A percentile compares a stretch with the other conserved stretches of the same genome.
Evolutionary conservation across 2,113 vertebrate genomes (phyloP).

Genomic region (Rhineura floridana): DNA sequence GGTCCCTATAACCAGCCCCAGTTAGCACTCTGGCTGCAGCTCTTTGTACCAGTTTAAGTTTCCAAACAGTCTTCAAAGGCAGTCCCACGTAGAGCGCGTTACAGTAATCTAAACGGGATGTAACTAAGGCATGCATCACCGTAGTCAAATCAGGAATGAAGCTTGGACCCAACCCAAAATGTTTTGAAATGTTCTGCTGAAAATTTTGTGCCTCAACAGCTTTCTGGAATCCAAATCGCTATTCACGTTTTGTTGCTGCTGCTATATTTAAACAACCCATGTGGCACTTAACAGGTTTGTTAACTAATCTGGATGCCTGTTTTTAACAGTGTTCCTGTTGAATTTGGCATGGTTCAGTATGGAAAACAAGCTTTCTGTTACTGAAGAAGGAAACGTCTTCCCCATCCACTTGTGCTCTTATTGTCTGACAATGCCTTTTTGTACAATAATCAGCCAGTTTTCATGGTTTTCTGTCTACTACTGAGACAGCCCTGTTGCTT

Average conservation of each 20-base stretch:
- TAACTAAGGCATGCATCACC: too few relatives aligned
- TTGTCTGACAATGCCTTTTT: conserved; percentile 37
- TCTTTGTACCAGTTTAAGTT: too few relatives aligned
- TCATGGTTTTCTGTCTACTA: conserved; percentile 1
- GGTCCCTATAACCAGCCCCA: too few relatives aligned
- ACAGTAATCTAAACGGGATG: too few relatives aligned
- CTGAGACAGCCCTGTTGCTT: conserved; percentile 8
- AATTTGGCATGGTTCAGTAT: background rate
- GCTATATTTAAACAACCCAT: background rate
- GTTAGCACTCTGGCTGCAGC: too few relatives aligned
- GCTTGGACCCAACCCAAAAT: too few relatives aligned
- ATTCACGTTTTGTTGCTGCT: background rate
- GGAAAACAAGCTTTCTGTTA: background rate
- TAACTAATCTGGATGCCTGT: background rate
- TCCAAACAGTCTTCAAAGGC: too few relatives aligned
- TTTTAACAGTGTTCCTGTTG: conserved; percentile 28
- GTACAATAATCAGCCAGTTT: background rate
- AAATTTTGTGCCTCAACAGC: too few relatives aligned
- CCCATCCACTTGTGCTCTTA: background rate
- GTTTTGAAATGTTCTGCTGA: too few relatives aligned
- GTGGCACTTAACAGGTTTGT: conserved; percentile 11
- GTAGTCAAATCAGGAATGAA: too few relatives aligned
- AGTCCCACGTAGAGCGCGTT: too few relatives aligned
- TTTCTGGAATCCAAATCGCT: background rate
- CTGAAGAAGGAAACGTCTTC: background rate